Evolutionary conservation across 2,113 vertebrate genomes (phyloP).

Genomic region (Chamaea fasciata): DNA sequence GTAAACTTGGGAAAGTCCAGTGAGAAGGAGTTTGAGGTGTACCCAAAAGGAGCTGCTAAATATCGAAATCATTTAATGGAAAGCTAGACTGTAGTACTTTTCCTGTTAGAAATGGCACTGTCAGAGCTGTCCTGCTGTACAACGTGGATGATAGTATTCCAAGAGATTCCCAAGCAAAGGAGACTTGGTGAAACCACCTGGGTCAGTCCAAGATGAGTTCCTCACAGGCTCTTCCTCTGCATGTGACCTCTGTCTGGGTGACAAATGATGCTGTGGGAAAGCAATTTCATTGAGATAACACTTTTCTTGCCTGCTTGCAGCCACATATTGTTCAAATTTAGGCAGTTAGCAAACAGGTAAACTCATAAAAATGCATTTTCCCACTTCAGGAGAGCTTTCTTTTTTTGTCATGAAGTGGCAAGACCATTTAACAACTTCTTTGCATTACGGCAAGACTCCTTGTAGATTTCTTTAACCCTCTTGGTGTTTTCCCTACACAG

Average conservation of each 20-base stretch:
- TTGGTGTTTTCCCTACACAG: neutral
- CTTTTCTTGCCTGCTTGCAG: neutral
- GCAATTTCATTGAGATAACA: neutral
- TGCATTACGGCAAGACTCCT: neutral
- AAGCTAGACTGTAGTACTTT: neutral
- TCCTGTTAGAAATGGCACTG: neutral
- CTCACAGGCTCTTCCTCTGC: neutral
- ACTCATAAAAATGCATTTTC: neutral
- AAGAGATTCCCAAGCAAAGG: neutral
- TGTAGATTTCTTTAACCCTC: neutral
- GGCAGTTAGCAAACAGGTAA: neutral
- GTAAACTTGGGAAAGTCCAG: neutral
- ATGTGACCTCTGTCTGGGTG: neutral
- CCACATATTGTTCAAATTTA: neutral
- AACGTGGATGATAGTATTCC: fast-evolving
- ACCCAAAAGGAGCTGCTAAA: neutral
- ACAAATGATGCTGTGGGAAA: neutral
- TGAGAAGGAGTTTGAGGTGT: neutral
- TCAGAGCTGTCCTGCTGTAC: neutral
- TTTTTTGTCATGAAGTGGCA: neutral
- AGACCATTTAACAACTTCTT: neutral
- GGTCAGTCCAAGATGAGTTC: fast-evolving
- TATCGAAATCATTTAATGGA: neutral
- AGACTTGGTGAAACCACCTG: neutral
- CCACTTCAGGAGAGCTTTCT: neutral